Conservation (phyloP, 2,888 invertebrate genomes). For the Eristalis arbustorum region DNA sequence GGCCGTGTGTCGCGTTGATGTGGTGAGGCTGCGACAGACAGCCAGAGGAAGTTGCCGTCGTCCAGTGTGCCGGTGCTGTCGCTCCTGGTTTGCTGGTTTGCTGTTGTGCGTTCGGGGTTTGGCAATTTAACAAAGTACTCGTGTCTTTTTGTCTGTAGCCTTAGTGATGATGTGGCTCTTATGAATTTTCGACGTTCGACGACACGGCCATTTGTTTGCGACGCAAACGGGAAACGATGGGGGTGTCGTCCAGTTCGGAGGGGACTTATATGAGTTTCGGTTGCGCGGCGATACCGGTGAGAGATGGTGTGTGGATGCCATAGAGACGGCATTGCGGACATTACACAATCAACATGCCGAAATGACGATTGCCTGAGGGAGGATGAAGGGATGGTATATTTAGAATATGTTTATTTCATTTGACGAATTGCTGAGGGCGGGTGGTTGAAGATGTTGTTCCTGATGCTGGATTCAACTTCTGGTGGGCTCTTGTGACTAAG, state of each 20-base stretch:
- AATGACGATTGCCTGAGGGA: not conserved
- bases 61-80: not conserved
- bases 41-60: not conserved
- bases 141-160: slow-evolving; percentile 35
- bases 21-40: not conserved
- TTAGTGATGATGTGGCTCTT: slow-evolving; percentile 1
- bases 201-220: not conserved
- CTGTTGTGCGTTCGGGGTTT: not conserved
- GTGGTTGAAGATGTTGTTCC: not conserved
- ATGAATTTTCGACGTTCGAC: not conserved
- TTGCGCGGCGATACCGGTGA: not conserved
- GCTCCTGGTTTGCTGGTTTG: not conserved
- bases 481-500: not conserved
- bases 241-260: not conserved
- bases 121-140: slow-evolving; percentile 26
- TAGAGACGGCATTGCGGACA: not conserved
- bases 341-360: not conserved
- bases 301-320: not conserved
- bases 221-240: not conserved
- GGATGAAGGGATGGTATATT: not conserved
- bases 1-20: not conserved
- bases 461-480: not conserved
- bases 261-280: not conserved
- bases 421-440: not conserved
- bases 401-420: not conserved